Conservation (phyloP, 2,113 vertebrate species). For the Archilochus colubris region DNA sequence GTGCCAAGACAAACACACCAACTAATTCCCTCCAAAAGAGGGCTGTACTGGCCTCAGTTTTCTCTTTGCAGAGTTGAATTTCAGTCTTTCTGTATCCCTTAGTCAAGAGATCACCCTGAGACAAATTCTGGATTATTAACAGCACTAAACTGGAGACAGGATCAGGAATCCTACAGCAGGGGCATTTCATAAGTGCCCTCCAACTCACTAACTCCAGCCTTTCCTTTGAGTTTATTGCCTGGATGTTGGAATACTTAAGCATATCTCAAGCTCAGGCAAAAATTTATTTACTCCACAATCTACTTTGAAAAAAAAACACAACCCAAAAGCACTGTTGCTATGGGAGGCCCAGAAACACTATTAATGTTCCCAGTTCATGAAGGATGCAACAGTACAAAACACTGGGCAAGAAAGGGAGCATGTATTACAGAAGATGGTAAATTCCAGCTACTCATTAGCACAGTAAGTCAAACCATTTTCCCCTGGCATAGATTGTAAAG, state of each 20-base stretch:
- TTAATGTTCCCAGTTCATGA: background rate
- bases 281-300: background rate
- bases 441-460: background rate
- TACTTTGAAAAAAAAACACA: background rate
- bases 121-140: background rate
- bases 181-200: background rate
- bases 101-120: background rate
- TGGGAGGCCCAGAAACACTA: background rate
- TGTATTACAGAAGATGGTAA: background rate
- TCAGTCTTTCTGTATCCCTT: background rate
- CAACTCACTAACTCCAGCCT: background rate
- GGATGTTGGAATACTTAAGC: background rate
- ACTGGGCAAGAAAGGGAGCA: background rate
- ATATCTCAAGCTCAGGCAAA: background rate
- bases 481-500: background rate
- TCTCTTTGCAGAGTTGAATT: background rate
- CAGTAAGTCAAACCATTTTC: background rate
- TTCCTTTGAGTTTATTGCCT: background rate
- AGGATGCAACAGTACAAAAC: background rate
- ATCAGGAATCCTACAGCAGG: background rate
- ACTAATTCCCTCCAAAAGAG: conserved; percentile 31
- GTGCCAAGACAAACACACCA: background rate
- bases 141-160: background rate
- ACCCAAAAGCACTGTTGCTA: background rate
- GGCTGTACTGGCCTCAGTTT: conserved; percentile 38